Percentiles rank a stretch among this genome's conserved stretches.
Evolutionary conservation across 2,113 vertebrate species (phyloP).

Genomic region (Laterallus jamaicensis): DNA sequence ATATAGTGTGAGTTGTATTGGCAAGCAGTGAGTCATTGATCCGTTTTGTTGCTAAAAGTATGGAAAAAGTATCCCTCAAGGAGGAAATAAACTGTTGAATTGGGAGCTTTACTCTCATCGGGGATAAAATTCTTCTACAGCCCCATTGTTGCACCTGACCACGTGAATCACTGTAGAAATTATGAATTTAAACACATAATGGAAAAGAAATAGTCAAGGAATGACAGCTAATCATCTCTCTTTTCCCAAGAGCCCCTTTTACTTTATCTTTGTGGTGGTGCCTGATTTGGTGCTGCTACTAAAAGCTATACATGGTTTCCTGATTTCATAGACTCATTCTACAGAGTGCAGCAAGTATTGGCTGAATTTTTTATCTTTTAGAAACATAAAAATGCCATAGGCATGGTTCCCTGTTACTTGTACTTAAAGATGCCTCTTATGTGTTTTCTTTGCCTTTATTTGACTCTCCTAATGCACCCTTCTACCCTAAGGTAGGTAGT

Average conservation of each 20-base stretch:
- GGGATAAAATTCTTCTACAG: background rate
- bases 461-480: background rate
- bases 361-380: background rate
- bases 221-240: background rate
- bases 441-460: background rate
- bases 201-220: background rate
- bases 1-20: background rate
- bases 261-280: background rate
- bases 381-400: background rate
- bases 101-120: background rate
- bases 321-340: background rate
- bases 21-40: slow-evolving; percentile 51
- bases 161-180: background rate
- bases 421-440: background rate
- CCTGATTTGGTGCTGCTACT: background rate
- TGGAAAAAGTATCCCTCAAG: background rate
- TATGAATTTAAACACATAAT: background rate
- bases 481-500: background rate
- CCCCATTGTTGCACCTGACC: background rate
- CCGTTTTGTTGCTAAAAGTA: slow-evolving; percentile 5
- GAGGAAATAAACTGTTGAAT: slow-evolving; percentile 14
- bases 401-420: background rate
- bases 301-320: background rate
- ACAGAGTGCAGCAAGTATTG: background rate
- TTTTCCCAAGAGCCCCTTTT: background rate